phyloP scores from a whole-genome alignment of 64 coral and sea anemone species.

The Pocillopora damicornis region DNA sequence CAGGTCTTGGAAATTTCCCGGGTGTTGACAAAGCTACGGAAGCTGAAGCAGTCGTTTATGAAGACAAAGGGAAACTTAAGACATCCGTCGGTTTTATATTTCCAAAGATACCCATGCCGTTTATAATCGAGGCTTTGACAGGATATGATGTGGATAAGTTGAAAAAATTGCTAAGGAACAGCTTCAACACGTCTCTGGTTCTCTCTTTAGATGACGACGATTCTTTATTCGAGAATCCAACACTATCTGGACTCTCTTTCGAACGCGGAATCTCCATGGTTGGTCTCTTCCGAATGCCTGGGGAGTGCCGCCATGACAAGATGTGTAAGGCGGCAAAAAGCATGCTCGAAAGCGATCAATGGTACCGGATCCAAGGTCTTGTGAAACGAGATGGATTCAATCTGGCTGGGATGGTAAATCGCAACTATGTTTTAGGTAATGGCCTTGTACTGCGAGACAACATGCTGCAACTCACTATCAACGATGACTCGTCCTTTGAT shows the following conservation, averaged over 20 bases:
- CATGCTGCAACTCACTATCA: conserved; percentile 64
- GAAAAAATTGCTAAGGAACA: conserved; percentile 72
- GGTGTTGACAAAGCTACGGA: conserved; percentile 82
- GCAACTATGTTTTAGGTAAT: conserved; percentile 76
- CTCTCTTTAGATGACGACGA: conserved; percentile 70
- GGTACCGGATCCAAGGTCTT: conserved; percentile 85
- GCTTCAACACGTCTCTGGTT: conserved; percentile 79
- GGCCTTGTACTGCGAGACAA: conserved; percentile 80
- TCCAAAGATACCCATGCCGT: conserved; percentile 84
- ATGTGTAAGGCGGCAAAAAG: conserved; percentile 61
- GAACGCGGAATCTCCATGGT: conserved; percentile 73
- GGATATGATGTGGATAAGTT: conserved; percentile 65
- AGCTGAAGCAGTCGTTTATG: conserved; percentile 88
- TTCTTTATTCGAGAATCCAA: conserved; percentile 85
- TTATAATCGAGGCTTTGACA: conserved; percentile 79
- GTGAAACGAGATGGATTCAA: conserved; percentile 59
- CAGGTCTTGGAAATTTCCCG: conserved; percentile 79
- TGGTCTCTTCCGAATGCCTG: conserved; percentile 76
- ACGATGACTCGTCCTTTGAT: conserved; percentile 35
- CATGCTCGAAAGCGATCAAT: conserved; percentile 74
- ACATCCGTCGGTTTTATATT: conserved; percentile 89
- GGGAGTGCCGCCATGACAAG: conserved; percentile 64
- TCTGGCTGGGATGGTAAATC: conserved; percentile 57
- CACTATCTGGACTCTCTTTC: conserved; percentile 70
- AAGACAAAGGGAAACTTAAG: conserved; percentile 66